Conservation (phyloP, 2,888 invertebrate genomes). For the Aquatica leii region DNA sequence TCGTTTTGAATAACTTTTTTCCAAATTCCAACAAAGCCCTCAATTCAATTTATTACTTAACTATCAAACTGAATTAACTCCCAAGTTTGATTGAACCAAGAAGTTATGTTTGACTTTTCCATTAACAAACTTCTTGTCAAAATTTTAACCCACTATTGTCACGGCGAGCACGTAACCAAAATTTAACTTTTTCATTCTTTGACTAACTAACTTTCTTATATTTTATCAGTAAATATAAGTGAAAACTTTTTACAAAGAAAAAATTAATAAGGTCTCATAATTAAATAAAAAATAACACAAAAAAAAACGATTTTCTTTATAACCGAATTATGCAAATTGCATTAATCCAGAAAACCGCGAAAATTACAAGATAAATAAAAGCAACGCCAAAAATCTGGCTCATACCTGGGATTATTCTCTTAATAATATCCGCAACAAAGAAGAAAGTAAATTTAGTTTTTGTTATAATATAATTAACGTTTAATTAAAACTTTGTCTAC, state of each 20-base stretch:
- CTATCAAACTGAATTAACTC: constrained; percentile 21
- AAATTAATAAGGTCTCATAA: too few species aligned
- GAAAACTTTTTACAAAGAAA: too few species aligned
- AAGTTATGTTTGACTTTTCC: constrained; percentile 28
- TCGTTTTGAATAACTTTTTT: too few species aligned
- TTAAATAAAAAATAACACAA: too few species aligned
- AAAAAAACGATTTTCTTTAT: too few species aligned
- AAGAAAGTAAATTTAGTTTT: constrained; percentile 23
- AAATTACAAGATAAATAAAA: constrained; percentile 26
- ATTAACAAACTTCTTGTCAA: constrained; percentile 12
- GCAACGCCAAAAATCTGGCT: constrained; percentile 16
- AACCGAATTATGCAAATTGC: constrained; percentile 39
- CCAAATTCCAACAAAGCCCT: too few species aligned
- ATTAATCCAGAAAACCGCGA: constrained; percentile 36
- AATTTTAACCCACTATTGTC: constrained; percentile 18
- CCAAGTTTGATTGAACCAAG: constrained; percentile 27
- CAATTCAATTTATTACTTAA: not conserved
- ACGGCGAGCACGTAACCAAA: constrained; percentile 30
- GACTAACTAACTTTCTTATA: constrained; percentile 15
- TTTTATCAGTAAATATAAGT: too few species aligned
- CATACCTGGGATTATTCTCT: constrained; percentile 14
- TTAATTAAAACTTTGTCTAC: too few species aligned
- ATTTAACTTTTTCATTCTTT: constrained; percentile 22
- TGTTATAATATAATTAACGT: too few species aligned
- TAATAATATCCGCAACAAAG: constrained; percentile 2